Evolutionary conservation across 2,888 invertebrate species (phyloP), one percentile per base, ranked within the genome.

Genomic region (Holacanthella duospinosa): DNA sequence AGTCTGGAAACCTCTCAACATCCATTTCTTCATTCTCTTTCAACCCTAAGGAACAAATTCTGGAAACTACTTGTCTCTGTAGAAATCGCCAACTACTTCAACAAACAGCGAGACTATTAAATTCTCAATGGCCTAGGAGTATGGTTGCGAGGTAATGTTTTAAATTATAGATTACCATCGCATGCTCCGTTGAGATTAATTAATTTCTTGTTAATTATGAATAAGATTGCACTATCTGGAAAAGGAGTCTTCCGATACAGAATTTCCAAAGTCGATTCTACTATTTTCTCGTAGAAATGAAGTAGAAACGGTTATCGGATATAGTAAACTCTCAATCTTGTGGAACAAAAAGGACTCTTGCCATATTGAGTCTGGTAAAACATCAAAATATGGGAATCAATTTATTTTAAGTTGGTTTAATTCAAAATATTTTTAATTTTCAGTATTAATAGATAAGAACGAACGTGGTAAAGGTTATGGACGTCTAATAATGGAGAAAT

Each of bases 121-220:
- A 91, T 77, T 84, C 85, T n/a, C 89, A 91, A 81, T 91, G 91
- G 91, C 87, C 87, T 67, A 82, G 90, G 73, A 89, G 89, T 74
- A 84, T 86, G 76, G 85, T 85, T 43, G 88, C 89, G 64, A 82
- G 91, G 80, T 80, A 75, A 54, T 55, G 43, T 16, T 61, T 59
- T 64, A 12, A 21, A 19, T 56, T 9, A 43, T 55, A 43, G 6
- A 26, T n/a, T n/a, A n/a, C n/a, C n/a, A n/a, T n/a, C n/a, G n/a
- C n/a, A n/a, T n/a, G n/a, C n/a, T n/a, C n/a, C n/a, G n/a, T n/a
- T n/a, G n/a, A n/a, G n/a, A n/a, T n/a, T n/a, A 21, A 28, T 43
- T 1, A 36, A 36, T 63, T 61, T 36, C 26, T 25, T 53, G 12
- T 57, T 2, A 21, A 44, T 60, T 64, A 43, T 54, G 58, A 66